These are phyloP conservation scores for Drosophila pallidifrons DNA, from an alignment of 1,140 invertebrate species.

Conservation along the genomic window DNA sequence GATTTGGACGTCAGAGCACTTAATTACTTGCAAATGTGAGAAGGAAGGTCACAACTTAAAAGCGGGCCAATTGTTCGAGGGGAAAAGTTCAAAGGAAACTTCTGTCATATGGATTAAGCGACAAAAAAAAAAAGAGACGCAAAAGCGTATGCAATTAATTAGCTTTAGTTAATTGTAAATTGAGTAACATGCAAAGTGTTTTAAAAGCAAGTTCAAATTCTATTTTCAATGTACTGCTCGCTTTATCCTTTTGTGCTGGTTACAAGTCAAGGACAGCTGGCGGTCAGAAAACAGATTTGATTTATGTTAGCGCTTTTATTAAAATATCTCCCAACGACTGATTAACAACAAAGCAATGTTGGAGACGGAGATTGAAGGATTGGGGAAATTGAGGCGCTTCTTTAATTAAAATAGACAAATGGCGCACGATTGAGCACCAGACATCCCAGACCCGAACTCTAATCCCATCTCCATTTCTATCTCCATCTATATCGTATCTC, in stretches of 20 bases:
- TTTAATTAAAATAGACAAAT: constrained; percentile 84
- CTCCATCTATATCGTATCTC: not conserved
- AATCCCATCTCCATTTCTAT: not conserved
- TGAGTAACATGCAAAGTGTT: constrained; percentile 8
- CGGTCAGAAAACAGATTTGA: constrained; percentile 68
- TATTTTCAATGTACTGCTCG: not conserved
- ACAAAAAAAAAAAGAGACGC: not conserved
- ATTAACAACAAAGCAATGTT: constrained; percentile 64
- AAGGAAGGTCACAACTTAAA: constrained; percentile 41
- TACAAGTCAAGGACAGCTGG: constrained; percentile 61
- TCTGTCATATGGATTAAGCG: not conserved
- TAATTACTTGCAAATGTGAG: constrained; percentile 79
- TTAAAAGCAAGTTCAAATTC: not conserved
- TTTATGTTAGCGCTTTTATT: constrained; percentile 77
- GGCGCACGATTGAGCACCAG: constrained; percentile 79
- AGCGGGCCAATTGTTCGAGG: constrained; percentile 28
- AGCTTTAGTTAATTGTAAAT: constrained; percentile 29
- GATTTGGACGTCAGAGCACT: constrained; percentile 70
- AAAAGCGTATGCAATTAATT: constrained; percentile 16
- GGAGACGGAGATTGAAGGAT: constrained; percentile 8
- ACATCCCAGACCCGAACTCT: not conserved
- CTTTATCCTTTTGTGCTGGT: constrained; percentile 12
- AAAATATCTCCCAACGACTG: constrained; percentile 68
- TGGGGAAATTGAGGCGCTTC: constrained; percentile 27
- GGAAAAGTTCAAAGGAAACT: constrained; percentile 36